A percentile compares a stretch with the other conserved stretches of the same genome.
These are phyloP conservation scores for Escarpia spicata DNA, from an alignment of 2,888 invertebrate species.

Conservation along the genomic window DNA sequence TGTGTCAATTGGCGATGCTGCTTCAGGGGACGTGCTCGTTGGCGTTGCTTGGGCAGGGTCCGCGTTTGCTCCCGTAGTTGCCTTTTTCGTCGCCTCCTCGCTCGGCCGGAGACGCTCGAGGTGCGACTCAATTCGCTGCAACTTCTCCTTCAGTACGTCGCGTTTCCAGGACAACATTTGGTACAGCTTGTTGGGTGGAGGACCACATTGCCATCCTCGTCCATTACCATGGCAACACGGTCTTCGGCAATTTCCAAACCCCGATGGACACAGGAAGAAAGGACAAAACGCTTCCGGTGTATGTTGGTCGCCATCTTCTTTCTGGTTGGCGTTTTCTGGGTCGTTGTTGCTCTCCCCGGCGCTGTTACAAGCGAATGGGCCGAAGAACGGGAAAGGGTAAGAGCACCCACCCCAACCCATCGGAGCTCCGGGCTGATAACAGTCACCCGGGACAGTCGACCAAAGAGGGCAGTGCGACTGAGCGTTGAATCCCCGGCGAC, in stretches of 20 bases:
- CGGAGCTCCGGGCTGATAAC: background rate
- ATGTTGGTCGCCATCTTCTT: background rate
- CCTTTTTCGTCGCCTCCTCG: background rate
- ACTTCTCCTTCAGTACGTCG: background rate
- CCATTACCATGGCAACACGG: background rate
- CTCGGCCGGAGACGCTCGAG: background rate
- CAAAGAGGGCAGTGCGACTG: background rate
- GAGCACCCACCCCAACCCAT: background rate
- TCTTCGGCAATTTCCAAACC: background rate
- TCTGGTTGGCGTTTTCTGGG: background rate
- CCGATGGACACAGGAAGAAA: background rate
- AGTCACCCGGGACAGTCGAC: background rate
- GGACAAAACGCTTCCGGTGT: background rate
- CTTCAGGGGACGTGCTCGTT: background rate
- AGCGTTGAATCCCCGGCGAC: background rate
- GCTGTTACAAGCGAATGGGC: background rate
- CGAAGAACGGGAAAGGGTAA: background rate
- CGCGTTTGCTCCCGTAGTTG: background rate
- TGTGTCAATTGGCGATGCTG: background rate
- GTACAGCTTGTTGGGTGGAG: background rate
- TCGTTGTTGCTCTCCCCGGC: constrained; percentile 4
- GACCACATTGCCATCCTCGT: background rate
- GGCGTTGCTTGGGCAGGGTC: background rate
- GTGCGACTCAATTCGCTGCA: background rate
- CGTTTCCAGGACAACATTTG: background rate